These are phyloP conservation scores for Limosa lapponica DNA, from an alignment of 2,797 vertebrate genomes.

Conservation along the genomic window DNA sequence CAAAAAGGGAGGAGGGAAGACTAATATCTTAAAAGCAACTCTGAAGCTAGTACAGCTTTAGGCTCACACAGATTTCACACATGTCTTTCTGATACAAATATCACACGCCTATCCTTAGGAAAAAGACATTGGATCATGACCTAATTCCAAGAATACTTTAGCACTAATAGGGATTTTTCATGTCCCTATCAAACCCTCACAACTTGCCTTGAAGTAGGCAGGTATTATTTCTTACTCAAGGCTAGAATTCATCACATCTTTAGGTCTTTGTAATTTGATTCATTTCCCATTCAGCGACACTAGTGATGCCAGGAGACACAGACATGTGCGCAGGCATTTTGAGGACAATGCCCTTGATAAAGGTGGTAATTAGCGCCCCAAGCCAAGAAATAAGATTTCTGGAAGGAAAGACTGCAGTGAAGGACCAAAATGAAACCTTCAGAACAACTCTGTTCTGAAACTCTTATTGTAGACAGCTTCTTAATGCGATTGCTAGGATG, in stretches of 20 bases:
- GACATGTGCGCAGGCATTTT: not conserved
- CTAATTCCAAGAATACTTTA: not conserved
- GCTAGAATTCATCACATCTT: not conserved
- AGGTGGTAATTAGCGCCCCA: not conserved
- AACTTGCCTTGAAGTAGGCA: not conserved
- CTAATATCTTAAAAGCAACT: not conserved
- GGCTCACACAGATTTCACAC: not conserved
- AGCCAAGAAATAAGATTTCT: not conserved
- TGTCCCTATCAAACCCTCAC: not conserved
- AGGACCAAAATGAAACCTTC: not conserved
- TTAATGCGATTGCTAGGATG: not conserved
- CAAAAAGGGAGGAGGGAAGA: not conserved
- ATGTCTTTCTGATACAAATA: not conserved
- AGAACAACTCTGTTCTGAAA: not conserved
- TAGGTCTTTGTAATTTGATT: not conserved
- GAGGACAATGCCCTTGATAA: not conserved
- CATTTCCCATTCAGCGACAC: not conserved
- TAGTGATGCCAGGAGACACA: not conserved
- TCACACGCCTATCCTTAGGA: not conserved
- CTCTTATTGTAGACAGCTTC: not conserved
- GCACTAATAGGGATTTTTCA: not conserved
- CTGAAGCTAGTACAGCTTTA: not conserved
- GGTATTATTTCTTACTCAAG: not conserved
- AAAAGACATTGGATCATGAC: not conserved
- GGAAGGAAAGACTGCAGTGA: not conserved